phyloP scores from a whole-genome alignment of 2,113 vertebrate species.

The Podarcis muralis region DNA sequence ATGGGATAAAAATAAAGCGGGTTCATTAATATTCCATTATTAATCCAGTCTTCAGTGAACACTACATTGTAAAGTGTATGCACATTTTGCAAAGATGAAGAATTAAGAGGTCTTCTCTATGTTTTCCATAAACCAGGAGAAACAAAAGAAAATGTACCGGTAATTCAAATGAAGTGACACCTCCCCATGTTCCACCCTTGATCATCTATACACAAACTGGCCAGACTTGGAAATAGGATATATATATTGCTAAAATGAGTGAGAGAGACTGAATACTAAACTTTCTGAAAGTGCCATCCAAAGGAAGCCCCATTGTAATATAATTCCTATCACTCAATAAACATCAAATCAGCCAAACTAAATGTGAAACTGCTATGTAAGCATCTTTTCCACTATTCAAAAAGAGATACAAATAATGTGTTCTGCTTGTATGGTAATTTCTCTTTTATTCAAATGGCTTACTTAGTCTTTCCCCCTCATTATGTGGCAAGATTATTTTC shows the following conservation, averaged over 20 bases:
- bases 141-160: not conserved
- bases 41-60: conserved; percentile 4
- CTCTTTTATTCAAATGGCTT: not conserved
- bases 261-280: not conserved
- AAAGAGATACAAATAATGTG: not conserved
- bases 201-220: not conserved
- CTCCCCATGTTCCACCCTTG: not conserved
- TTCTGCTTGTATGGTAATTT: not conserved
- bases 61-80: not conserved
- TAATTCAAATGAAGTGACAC: not conserved
- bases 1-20: conserved; percentile 13
- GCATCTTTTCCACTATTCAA: not conserved
- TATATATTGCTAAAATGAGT: not conserved
- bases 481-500: not conserved
- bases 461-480: not conserved
- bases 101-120: not conserved
- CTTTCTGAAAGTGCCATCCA: not conserved
- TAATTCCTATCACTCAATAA: not conserved
- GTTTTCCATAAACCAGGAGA: not conserved
- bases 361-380: not conserved
- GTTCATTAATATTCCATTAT: conserved; percentile 17
- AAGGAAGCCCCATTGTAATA: not conserved
- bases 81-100: not conserved
- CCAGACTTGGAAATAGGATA: not conserved
- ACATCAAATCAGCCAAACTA: not conserved